Conservation (phyloP, 1,140 invertebrate genomes). For the Magallana angulata region DNA sequence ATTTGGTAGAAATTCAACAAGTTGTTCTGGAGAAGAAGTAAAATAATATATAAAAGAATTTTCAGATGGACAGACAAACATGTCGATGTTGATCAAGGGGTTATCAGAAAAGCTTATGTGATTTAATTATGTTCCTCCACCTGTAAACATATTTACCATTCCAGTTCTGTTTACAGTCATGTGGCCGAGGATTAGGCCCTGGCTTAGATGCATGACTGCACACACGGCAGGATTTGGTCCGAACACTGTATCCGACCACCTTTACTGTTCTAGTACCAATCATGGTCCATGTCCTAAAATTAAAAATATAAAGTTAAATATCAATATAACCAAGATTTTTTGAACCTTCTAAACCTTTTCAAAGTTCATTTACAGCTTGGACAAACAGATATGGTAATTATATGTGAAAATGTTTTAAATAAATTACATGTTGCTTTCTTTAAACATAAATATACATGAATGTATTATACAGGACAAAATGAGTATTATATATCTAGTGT, state of each 20-base stretch:
- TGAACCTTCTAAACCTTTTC: too few species aligned
- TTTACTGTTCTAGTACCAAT: slow-evolving; percentile 13
- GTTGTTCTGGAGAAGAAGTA: neutral
- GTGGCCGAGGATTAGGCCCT: neutral
- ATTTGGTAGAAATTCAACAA: too few species aligned
- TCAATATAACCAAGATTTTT: too few species aligned
- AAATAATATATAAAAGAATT: neutral
- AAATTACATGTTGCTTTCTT: neutral
- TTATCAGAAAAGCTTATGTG: neutral
- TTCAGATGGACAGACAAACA: neutral
- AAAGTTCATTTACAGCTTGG: too few species aligned
- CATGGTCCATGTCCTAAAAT: slow-evolving; percentile 29
- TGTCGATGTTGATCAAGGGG: neutral
- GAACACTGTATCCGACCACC: neutral
- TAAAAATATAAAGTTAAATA: too few species aligned
- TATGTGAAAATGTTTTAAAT: too few species aligned
- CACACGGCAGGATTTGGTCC: neutral
- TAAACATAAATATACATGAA: too few species aligned
- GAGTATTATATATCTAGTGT: too few species aligned
- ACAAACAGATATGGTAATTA: too few species aligned
- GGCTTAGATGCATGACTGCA: neutral
- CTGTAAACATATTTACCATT: neutral
- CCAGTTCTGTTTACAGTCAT: slow-evolving; percentile 36
- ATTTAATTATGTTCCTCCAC: neutral
- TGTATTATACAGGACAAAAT: too few species aligned